Evolutionary conservation across 2,888 invertebrate species (phyloP), one percentile per base, ranked within the genome.

Genomic region (Boloria selene): DNA sequence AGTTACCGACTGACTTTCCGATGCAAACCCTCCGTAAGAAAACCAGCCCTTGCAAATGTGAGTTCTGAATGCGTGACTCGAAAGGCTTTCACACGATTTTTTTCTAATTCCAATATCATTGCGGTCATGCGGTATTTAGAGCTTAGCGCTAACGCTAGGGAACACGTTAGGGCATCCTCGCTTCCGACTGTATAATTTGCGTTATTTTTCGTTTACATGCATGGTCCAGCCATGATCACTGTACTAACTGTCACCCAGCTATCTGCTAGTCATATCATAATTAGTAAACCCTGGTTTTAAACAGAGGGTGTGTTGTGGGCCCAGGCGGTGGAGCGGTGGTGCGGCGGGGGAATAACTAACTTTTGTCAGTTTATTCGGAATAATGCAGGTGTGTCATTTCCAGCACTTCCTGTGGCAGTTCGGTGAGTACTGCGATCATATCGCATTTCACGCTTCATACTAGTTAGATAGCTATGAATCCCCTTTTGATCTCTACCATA

Each of bases 1-100:
- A 93, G 92, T 87, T 93, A 86, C 90, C 92, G 76, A 87, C 90
- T 82, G 93, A 93, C 84, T 92, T 93, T 88, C 92, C 91, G 88
- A 97, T 97, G 97, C 97, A 97, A 95, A 97, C 97, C 83, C 94
- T 97, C 90, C 94, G 97, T 88, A 97, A 97, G 94, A 97, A 96
- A 94, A 97, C 97, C 86, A 97, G 97, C 93, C 97, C 97, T 87
- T 95, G 96, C 93, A 97, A 97, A 95, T 97, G 97, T 97, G 94
- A 97, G 97, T 97, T 77, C 77, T 75, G 74, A 74, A 74, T 78
- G 78, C 77, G 74, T 78, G 79, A 77, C 73, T 79, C 74, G 75
- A 75, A 72, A 61, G 60, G 73, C 73, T 73, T 75, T 71, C 63
- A 72, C 74, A 70, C 67, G 67, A 66, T 75, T 74, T 78, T 74